A percentile compares a stretch with the other conserved stretches of the same genome.
phyloP scores from a whole-genome alignment of 2,113 vertebrate genomes.

The Triplophysa siluroides region DNA sequence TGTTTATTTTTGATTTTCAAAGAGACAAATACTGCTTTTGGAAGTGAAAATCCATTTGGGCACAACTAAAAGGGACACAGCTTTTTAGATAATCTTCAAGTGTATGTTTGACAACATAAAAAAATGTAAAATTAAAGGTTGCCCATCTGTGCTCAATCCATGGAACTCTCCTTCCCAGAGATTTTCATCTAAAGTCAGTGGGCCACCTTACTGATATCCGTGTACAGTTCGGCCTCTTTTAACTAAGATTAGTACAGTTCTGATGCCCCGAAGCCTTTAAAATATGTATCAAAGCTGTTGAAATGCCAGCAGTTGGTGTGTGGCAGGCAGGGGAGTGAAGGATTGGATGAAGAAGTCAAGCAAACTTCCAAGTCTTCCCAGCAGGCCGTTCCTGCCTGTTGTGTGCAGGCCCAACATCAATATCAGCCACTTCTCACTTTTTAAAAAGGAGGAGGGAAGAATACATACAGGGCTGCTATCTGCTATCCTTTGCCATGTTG shows the following conservation, averaged over 20 bases:
- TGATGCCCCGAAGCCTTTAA: conserved; percentile 72
- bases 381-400: conserved; percentile 67
- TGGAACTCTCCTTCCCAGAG: conserved; percentile 58
- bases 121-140: conserved; percentile 44
- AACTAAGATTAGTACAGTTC: conserved; percentile 73
- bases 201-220: conserved; percentile 54
- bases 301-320: conserved; percentile 74
- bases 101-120: conserved; percentile 48
- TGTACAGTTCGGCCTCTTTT: conserved; percentile 68
- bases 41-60: not conserved
- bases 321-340: conserved; percentile 64
- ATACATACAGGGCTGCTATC: conserved; percentile 46
- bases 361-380: conserved; percentile 74
- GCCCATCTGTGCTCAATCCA: conserved; percentile 60
- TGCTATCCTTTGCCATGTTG: conserved; percentile 64
- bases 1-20: too few species aligned
- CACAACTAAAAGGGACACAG: not conserved
- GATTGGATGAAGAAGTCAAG: conserved; percentile 72
- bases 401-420: conserved; percentile 62
- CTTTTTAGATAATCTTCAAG: conserved; percentile 25
- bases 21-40: too few species aligned
- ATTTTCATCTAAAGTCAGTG: conserved; percentile 58
- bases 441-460: conserved; percentile 50
- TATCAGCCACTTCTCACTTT: conserved; percentile 61
- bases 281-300: conserved; percentile 77